A percentile compares a stretch with the other conserved stretches of the same genome.
Evolutionary conservation across 2,888 invertebrate genomes (phyloP).

Genomic region (Dyspetes luteomarginatus): DNA sequence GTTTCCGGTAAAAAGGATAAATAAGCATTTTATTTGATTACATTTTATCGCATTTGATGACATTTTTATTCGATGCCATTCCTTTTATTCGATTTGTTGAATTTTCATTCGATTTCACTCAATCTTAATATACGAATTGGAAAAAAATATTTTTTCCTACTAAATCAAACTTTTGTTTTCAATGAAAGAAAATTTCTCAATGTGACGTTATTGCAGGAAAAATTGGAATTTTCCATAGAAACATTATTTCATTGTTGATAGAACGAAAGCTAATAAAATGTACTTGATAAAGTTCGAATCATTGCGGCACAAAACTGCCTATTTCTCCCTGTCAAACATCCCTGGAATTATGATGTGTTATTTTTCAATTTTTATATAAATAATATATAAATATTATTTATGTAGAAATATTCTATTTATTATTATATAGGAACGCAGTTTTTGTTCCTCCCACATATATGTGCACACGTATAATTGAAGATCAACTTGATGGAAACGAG

Average conservation of each 20-base stretch:
- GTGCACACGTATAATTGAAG: too few relatives aligned
- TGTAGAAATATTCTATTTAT: too few relatives aligned
- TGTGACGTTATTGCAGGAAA: neutral
- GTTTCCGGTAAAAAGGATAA: neutral
- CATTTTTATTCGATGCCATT: too few relatives aligned
- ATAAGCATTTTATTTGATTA: neutral
- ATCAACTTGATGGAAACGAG: too few relatives aligned
- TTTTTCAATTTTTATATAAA: neutral
- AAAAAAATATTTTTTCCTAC: neutral
- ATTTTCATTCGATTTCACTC: too few relatives aligned
- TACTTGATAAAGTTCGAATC: constrained; percentile 5
- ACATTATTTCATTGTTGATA: neutral
- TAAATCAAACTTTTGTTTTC: neutral
- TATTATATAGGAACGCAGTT: neutral
- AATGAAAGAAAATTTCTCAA: neutral
- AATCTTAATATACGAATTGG: neutral
- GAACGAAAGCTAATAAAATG: neutral
- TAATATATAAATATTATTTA: neutral
- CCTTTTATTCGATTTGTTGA: too few relatives aligned
- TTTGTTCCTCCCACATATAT: neutral
- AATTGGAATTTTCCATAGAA: neutral
- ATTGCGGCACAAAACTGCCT: neutral
- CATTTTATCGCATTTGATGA: neutral
- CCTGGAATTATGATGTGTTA: neutral
- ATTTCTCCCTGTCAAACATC: neutral